Evolutionary conservation across 2,888 invertebrate genomes (phyloP).

Genomic region (Trypoxylon attenuatum): DNA sequence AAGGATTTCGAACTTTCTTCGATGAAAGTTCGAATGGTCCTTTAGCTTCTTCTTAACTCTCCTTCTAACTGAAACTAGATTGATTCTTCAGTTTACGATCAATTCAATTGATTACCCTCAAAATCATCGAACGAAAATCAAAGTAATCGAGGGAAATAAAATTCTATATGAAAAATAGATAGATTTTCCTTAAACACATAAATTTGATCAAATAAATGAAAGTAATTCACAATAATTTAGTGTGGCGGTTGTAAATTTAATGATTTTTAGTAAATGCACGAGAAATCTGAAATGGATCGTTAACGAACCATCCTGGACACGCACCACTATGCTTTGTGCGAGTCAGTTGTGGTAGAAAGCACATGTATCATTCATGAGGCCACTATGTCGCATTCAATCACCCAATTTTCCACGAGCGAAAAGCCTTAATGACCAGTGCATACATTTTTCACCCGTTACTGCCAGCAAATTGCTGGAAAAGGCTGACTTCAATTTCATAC

Average conservation of each 20-base stretch:
- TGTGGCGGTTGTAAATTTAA: too few species aligned
- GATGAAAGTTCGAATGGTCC: neutral
- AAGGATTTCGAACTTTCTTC: neutral
- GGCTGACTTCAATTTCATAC: too few species aligned
- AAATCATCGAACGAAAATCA: too few species aligned
- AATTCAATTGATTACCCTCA: too few species aligned
- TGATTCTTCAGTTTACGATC: too few species aligned
- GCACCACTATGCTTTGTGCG: neutral
- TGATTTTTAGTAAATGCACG: neutral
- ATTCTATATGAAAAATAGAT: too few species aligned
- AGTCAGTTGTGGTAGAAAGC: slow-evolving; percentile 5
- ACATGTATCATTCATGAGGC: slow-evolving; percentile 32
- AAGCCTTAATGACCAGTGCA: neutral
- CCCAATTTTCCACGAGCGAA: neutral
- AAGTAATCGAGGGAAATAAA: too few species aligned
- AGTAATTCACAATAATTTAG: too few species aligned
- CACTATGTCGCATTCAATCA: neutral
- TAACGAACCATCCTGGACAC: slow-evolving; percentile 9
- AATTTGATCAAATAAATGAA: too few species aligned
- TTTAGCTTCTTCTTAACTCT: neutral
- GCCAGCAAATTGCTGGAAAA: too few species aligned
- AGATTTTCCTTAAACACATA: too few species aligned
- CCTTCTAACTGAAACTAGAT: neutral
- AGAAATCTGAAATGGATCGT: slow-evolving; percentile 8
- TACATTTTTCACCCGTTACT: too few species aligned